Evolutionary conservation across 2,888 invertebrate species (phyloP).

Genomic region (Monoplex corrugatus): DNA sequence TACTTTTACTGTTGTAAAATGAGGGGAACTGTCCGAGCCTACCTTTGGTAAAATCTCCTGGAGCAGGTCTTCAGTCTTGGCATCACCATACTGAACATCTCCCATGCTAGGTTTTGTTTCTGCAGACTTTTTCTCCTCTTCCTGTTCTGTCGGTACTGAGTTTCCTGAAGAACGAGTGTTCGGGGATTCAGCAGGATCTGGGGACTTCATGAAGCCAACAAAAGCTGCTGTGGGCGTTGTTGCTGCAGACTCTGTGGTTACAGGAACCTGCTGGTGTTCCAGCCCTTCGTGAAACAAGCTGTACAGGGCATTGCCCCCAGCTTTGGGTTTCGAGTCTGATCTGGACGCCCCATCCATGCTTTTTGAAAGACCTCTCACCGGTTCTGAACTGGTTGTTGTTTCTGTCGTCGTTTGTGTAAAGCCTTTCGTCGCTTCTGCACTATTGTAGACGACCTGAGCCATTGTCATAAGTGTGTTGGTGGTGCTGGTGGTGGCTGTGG

Average conservation of each 20-base stretch:
- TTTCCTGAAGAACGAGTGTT: no score
- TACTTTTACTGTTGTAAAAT: background rate
- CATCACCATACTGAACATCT: background rate
- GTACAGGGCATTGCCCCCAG: background rate
- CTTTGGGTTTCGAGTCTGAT: background rate
- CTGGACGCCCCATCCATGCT: background rate
- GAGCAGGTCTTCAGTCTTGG: background rate
- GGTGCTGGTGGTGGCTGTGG: constrained; percentile 1
- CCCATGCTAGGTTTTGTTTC: no score
- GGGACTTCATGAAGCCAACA: background rate
- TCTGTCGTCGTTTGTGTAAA: background rate
- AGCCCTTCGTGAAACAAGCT: background rate
- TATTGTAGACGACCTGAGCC: no score
- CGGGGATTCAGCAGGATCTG: background rate
- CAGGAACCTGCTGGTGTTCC: background rate
- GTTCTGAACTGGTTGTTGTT: background rate
- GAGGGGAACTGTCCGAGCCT: background rate
- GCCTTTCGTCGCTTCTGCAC: no score
- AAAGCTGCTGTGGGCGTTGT: background rate
- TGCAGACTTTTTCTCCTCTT: no score
- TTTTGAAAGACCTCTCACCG: background rate
- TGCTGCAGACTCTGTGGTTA: background rate
- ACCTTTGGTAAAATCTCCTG: background rate
- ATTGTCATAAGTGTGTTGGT: background rate
- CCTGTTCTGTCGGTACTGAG: no score